Evolutionary conservation across 2,888 invertebrate genomes (phyloP), one percentile per base, ranked within the genome.

Genomic region (Tinea trinotella): DNA sequence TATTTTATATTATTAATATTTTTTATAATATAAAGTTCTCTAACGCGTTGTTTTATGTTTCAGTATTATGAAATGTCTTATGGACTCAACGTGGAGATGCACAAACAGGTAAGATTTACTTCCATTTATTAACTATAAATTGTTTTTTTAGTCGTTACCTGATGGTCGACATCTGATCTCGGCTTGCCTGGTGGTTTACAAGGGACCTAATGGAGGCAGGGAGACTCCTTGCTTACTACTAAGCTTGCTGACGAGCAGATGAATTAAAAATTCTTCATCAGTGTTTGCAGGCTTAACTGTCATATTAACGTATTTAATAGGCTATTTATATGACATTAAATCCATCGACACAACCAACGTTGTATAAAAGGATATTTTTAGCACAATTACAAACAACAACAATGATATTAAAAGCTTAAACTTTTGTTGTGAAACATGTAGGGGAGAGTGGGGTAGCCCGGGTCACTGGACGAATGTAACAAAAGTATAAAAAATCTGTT

Each of bases 21-120:
- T n/a, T n/a, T n/a, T n/a, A n/a, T n/a, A n/a, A n/a, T n/a, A n/a
- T n/a, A n/a, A n/a, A 22, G 4, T 22, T 7, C 40, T 40, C 3
- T 40, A 18, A 17, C 12, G 63, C 61, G 70, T 60, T 65, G 63
- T 60, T 85, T 85, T 88, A 73, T 87, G 83, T 94, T 93, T 70
- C 93, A 96, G 96, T 97, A 97, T 88, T 97, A 97, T 89, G 98
- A 98, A 90, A 97, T 97, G 96, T 96, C 96, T 56, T 97, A 97
- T 87, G 96, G 96, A 68, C 92, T 97, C 85, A 97, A 97, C 87
- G 96, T 96, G 76, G 98, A 98, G 88, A 96, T 97, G 95, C 96
- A 96, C 86, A 97, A 97, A 90, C 97, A 97, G 93, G 95, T 95
- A 88, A 87, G 90, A 77, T 62, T 60, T 10, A 22, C 55, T 54